Conservation (phyloP, 2,113 vertebrate species). For the Anarrhichthys ocellatus region DNA sequence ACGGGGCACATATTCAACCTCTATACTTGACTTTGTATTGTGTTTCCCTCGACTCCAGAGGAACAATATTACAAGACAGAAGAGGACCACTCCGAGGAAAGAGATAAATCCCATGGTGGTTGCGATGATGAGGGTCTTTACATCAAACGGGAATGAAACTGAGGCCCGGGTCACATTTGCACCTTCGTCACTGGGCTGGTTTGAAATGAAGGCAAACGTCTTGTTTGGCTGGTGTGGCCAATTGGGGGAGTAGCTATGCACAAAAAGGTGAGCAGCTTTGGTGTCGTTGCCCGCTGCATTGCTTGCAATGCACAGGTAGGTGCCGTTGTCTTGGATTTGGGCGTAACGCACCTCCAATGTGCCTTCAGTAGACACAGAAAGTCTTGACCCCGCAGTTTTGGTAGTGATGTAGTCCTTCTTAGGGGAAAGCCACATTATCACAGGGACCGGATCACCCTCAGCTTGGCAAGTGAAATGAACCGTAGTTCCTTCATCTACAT, state of each 20-base stretch:
- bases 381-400: slow-evolving; percentile 91
- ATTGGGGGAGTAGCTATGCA: slow-evolving; percentile 98
- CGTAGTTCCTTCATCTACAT: slow-evolving; percentile 95
- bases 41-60: slow-evolving; percentile 99
- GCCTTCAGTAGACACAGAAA: slow-evolving; percentile 93
- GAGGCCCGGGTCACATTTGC: slow-evolving; percentile 93
- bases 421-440: slow-evolving; percentile 95
- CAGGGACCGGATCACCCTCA: slow-evolving; percentile 91
- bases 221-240: slow-evolving; percentile 99
- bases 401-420: slow-evolving; percentile 95
- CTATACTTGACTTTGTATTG: slow-evolving; percentile 96
- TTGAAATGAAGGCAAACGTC: slow-evolving; percentile 98
- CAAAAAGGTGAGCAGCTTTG: slow-evolving; percentile 93
- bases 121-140: slow-evolving; percentile 98
- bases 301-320: slow-evolving; percentile 94
- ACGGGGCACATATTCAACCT: slow-evolving; percentile 96
- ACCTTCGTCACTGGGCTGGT: slow-evolving; percentile 95
- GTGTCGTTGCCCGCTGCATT: slow-evolving; percentile 98
- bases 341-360: slow-evolving; percentile 97
- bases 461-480: slow-evolving; percentile 93
- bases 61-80: slow-evolving; percentile 98
- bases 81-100: slow-evolving; percentile 97
- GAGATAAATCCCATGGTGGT: slow-evolving; percentile 99
- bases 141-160: slow-evolving; percentile 96
- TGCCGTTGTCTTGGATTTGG: slow-evolving; percentile 98